phyloP scores from a whole-genome alignment of 2,888 invertebrate genomes.

The Trimorus sp. region DNA sequence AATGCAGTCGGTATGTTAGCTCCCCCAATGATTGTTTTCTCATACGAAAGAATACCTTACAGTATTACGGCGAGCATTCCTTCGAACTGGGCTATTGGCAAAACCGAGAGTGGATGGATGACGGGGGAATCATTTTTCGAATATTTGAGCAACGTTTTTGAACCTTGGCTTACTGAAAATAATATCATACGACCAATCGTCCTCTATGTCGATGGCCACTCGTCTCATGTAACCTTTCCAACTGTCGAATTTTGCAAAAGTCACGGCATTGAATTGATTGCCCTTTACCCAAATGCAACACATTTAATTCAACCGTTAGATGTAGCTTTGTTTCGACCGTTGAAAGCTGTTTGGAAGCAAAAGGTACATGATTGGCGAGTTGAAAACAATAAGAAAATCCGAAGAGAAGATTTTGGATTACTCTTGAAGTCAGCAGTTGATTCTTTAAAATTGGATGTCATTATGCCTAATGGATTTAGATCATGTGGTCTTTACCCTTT shows the following conservation, averaged over 20 bases:
- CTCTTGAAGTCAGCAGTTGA: conserved; percentile 37
- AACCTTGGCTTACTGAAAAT: conserved; percentile 76
- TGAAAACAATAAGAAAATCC: conserved; percentile 31
- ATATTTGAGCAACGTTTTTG: conserved; percentile 78
- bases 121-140: conserved; percentile 78
- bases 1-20: conserved; percentile 70
- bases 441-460: conserved; percentile 22
- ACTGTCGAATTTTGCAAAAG: conserved; percentile 77
- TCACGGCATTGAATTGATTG: conserved; percentile 75
- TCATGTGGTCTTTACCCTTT: conserved; percentile 50
- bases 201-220: conserved; percentile 79
- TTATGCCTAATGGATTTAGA: conserved; percentile 54
- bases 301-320: conserved; percentile 72
- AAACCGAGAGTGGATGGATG: conserved; percentile 81
- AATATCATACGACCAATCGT: conserved; percentile 76
- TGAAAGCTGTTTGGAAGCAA: conserved; percentile 55
- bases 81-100: conserved; percentile 76
- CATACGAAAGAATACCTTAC: conserved; percentile 73
- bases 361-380: conserved; percentile 39
- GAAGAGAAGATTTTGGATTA: conserved; percentile 47
- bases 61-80: conserved; percentile 70
- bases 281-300: conserved; percentile 77
- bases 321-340: conserved; percentile 67
- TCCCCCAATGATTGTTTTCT: conserved; percentile 72
- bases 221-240: conserved; percentile 76